phyloP scores from a whole-genome alignment of 2,888 invertebrate species.

The Drosophila subsilvestris region DNA sequence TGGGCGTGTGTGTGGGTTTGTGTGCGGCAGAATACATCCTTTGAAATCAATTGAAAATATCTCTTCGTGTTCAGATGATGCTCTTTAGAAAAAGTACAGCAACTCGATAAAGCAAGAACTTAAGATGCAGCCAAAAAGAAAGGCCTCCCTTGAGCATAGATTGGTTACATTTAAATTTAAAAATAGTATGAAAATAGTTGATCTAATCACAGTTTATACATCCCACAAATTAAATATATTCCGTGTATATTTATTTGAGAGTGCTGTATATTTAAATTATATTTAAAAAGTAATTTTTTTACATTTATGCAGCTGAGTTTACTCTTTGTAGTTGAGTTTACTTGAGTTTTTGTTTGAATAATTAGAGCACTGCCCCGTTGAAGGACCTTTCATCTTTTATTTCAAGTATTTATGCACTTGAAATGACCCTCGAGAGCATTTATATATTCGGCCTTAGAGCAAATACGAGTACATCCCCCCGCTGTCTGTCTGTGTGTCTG shows the following conservation, averaged over 20 bases:
- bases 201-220: too few species aligned
- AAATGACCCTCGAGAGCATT: conserved; percentile 5
- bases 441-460: conserved; percentile 12
- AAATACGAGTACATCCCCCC: too few species aligned
- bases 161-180: background rate
- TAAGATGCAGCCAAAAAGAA: background rate
- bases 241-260: too few species aligned
- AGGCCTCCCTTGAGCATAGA: too few species aligned
- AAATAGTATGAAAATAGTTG: background rate
- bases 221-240: too few species aligned
- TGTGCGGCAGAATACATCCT: conserved; percentile 23
- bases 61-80: conserved; percentile 9
- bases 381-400: background rate
- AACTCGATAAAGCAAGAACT: background rate
- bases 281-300: too few species aligned
- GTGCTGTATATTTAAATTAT: too few species aligned
- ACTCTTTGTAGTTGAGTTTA: background rate
- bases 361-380: background rate
- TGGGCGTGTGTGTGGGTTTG: conserved; percentile 9
- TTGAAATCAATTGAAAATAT: conserved; percentile 32
- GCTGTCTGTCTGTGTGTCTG: background rate
- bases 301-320: too few species aligned
- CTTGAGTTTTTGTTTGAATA: background rate
- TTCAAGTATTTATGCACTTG: background rate
- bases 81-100: background rate